Conservation (phyloP, 2,888 invertebrate species). For the Limnephilus marmoratus region DNA sequence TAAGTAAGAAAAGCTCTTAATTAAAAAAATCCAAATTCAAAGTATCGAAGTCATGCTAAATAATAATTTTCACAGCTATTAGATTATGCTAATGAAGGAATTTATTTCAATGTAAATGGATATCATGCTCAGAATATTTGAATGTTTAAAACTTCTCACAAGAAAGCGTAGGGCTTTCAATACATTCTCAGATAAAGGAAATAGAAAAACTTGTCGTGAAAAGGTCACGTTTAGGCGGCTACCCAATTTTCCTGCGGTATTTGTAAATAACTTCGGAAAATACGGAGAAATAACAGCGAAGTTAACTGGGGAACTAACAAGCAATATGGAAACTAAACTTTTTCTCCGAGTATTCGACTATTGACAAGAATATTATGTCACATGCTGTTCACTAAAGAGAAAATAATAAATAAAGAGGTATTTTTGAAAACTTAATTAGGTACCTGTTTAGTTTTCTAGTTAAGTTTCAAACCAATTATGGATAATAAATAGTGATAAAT, state of each 20-base stretch:
- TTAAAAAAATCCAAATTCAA: neutral
- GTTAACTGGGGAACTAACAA: neutral
- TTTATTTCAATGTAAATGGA: neutral
- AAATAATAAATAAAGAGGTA: too few species aligned
- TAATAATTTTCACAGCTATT: neutral
- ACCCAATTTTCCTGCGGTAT: slow-evolving; percentile 3
- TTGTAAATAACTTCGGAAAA: slow-evolving; percentile 15
- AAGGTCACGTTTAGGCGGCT: neutral
- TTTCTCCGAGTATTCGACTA: neutral
- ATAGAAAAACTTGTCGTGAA: slow-evolving; percentile 4
- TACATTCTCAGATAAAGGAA: neutral
- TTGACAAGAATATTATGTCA: neutral
- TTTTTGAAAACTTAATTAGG: too few species aligned
- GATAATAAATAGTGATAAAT: too few species aligned
- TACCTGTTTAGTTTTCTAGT: too few species aligned
- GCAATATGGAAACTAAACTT: neutral
- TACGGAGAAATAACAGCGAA: neutral
- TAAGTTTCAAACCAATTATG: too few species aligned
- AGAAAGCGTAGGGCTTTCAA: neutral
- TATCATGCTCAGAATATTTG: neutral
- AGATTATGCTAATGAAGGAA: neutral
- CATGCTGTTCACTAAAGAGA: neutral
- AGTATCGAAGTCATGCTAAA: neutral
- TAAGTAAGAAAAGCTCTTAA: neutral
- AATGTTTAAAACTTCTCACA: neutral